Conservation (phyloP, 2,113 vertebrate genomes). For the Phylloscopus trochilus region DNA sequence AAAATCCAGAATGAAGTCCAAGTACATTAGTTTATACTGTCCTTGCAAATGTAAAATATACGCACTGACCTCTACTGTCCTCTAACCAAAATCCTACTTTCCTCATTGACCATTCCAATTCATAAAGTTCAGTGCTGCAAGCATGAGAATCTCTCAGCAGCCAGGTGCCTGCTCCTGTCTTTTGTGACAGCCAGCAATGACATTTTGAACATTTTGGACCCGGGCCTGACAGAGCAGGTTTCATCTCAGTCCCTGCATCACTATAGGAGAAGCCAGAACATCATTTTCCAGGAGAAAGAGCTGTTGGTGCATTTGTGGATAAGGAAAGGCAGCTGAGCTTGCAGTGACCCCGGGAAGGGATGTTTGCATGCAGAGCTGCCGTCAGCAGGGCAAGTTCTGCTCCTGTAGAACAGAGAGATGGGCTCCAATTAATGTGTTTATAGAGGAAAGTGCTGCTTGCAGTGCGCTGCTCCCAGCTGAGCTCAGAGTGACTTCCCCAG, state of each 20-base stretch:
- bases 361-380: not conserved
- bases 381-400: not conserved
- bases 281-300: not conserved
- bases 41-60: not conserved
- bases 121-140: not conserved
- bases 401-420: not conserved
- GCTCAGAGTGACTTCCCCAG: conserved; percentile 27
- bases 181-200: not conserved
- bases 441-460: conserved; percentile 2
- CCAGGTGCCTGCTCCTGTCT: not conserved
- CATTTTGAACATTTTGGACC: not conserved
- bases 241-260: not conserved
- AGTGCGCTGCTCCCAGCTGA: not conserved
- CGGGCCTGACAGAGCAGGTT: not conserved
- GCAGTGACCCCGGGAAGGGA: not conserved
- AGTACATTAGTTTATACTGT: not conserved
- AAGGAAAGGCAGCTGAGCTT: not conserved
- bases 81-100: not conserved
- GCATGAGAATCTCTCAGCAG: rapidly evolving
- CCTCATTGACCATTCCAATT: not conserved
- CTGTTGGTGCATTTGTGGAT: not conserved
- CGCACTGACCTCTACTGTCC: not conserved
- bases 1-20: not conserved
- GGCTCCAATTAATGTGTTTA: conserved; percentile 24
- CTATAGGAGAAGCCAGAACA: not conserved